These are phyloP conservation scores for Micronycteris hirsuta DNA, from an alignment of 2,113 vertebrate species.

Conservation along the genomic window DNA sequence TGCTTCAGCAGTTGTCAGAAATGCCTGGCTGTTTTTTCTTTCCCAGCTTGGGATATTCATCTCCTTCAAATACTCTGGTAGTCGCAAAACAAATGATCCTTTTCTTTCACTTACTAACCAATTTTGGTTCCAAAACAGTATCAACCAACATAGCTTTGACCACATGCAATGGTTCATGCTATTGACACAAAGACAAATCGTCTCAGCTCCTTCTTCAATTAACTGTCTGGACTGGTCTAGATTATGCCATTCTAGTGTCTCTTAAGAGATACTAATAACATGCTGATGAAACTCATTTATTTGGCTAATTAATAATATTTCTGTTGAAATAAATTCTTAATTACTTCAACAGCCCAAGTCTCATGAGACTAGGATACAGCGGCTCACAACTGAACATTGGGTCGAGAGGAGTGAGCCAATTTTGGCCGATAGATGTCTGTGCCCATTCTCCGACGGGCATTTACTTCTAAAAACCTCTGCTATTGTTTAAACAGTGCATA, in stretches of 20 bases:
- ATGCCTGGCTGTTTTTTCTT: not conserved
- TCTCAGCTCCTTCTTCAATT: not conserved
- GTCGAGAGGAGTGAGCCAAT: not conserved
- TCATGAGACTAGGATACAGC: not conserved
- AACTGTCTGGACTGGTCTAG: not conserved
- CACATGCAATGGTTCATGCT: not conserved
- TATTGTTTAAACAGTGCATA: not conserved
- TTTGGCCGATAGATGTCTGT: not conserved
- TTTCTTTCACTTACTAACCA: not conserved
- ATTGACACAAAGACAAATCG: not conserved
- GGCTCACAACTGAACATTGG: not conserved
- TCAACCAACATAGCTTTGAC: not conserved
- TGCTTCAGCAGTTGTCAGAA: not conserved
- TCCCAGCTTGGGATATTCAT: not conserved
- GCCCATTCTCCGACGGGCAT: not conserved
- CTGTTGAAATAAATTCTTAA: not conserved
- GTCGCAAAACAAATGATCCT: not conserved
- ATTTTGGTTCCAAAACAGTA: not conserved
- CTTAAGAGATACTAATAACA: not conserved
- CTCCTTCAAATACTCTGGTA: not conserved
- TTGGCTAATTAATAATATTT: not conserved
- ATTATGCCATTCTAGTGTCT: not conserved
- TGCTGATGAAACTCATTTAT: not conserved
- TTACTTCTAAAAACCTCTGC: not conserved
- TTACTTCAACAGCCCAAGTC: not conserved